These are phyloP conservation scores for Bellardia pandia DNA, from an alignment of 2,888 invertebrate genomes.

Conservation along the genomic window DNA sequence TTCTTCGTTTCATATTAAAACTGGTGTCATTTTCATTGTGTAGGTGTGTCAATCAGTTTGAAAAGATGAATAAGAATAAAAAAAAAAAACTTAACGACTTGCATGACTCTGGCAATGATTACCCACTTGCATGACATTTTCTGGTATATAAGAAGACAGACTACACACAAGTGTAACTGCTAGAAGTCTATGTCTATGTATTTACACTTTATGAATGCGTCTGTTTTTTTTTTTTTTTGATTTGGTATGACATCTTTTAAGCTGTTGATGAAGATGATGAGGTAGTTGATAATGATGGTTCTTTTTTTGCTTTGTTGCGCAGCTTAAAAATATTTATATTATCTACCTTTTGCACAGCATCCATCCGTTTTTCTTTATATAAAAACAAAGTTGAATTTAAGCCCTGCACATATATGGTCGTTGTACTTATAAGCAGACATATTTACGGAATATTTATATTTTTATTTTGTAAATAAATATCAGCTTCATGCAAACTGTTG, in stretches of 20 bases:
- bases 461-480: neutral
- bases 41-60: slow-evolving; percentile 65
- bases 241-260: slow-evolving; percentile 29
- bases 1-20: slow-evolving; percentile 14
- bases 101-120: slow-evolving; percentile 52
- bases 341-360: slow-evolving; percentile 31
- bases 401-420: neutral
- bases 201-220: slow-evolving; percentile 15
- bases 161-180: slow-evolving; percentile 12
- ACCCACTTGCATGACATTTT: slow-evolving; percentile 59
- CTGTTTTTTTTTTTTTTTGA: slow-evolving; percentile 12
- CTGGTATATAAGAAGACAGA: neutral
- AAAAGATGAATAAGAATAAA: neutral
- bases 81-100: slow-evolving; percentile 33
- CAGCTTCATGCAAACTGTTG: neutral
- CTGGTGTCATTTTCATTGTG: slow-evolving; percentile 40
- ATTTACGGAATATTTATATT: neutral
- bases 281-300: slow-evolving; percentile 18
- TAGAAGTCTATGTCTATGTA: slow-evolving; percentile 19
- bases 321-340: slow-evolving; percentile 13
- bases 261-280: slow-evolving; percentile 26
- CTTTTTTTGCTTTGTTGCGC: neutral
- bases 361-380: slow-evolving; percentile 10
- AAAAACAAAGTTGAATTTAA: neutral
- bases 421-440: neutral